Evolutionary conservation across 1,140 invertebrate species (phyloP).

Genomic region (Lutraria rhynchaena): DNA sequence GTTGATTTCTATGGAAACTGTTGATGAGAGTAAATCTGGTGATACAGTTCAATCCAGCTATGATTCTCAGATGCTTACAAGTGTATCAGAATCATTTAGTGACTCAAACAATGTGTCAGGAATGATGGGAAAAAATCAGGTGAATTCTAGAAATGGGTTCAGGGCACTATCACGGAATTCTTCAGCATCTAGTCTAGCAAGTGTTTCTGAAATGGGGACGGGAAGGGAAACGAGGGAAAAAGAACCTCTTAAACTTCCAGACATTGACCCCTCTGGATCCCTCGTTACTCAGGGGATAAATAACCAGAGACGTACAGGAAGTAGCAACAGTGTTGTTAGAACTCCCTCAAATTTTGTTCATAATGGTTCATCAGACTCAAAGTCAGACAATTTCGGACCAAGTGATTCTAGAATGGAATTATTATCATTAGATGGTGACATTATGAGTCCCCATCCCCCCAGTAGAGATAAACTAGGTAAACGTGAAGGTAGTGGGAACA

Average conservation of each 20-base stretch:
- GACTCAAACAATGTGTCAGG: not conserved
- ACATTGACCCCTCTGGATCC: constrained; percentile 54
- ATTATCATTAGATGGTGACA: constrained; percentile 44
- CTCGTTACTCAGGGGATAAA: constrained; percentile 52
- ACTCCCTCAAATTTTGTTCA: constrained; percentile 34
- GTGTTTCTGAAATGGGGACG: constrained; percentile 18
- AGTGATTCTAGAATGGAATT: constrained; percentile 43
- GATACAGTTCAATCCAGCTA: not conserved
- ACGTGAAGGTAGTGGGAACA: constrained; percentile 34
- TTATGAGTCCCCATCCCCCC: constrained; percentile 46
- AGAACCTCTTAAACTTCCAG: constrained; percentile 41
- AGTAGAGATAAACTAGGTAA: constrained; percentile 21
- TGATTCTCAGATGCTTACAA: not conserved
- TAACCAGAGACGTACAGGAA: constrained; percentile 15
- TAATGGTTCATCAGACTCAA: constrained; percentile 36
- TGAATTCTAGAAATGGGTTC: constrained; percentile 40
- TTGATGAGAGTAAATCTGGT: constrained; percentile 1
- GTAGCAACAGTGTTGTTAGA: not conserved
- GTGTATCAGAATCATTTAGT: constrained; percentile 11
- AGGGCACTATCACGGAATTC: constrained; percentile 16
- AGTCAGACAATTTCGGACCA: constrained; percentile 1
- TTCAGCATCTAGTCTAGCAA: constrained; percentile 40
- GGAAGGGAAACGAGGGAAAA: constrained; percentile 32
- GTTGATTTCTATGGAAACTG: constrained; percentile 49
- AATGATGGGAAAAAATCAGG: not conserved